These are phyloP conservation scores for Agrochola lychnidis DNA, from an alignment of 2,888 invertebrate species.

Conservation along the genomic window DNA sequence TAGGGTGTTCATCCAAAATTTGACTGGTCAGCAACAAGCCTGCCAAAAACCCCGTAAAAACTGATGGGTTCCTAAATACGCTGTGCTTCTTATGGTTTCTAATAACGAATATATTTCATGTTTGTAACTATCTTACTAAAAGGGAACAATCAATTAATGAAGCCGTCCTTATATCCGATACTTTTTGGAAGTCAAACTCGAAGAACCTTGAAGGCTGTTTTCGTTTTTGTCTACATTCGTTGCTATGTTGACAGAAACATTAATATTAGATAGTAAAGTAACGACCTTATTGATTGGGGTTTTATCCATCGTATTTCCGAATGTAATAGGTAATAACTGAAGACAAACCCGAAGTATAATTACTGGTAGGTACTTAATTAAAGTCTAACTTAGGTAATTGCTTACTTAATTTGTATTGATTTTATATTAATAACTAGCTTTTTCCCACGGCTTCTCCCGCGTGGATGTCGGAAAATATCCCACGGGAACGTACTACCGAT, in stretches of 20 bases:
- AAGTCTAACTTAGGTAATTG: slow-evolving; percentile 9
- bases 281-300: slow-evolving; percentile 42
- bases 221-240: slow-evolving; percentile 26
- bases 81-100: not conserved
- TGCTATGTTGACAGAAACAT: slow-evolving; percentile 28
- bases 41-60: not conserved
- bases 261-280: slow-evolving; percentile 30
- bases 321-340: slow-evolving; percentile 23
- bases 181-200: not conserved
- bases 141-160: not conserved
- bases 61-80: not conserved
- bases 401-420: not conserved
- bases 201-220: slow-evolving; percentile 23
- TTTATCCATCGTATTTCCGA: not conserved
- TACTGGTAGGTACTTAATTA: slow-evolving; percentile 6
- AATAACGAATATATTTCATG: not conserved
- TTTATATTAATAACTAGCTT: not conserved
- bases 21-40: not conserved
- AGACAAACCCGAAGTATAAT: not conserved
- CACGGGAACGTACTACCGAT: too few relatives aligned
- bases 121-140: not conserved
- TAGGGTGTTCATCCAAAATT: not conserved
- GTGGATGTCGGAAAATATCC: too few relatives aligned
- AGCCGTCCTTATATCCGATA: too few relatives aligned
- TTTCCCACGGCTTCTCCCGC: too few relatives aligned